phyloP scores from a whole-genome alignment of 1,140 invertebrate genomes.

The Argopecten irradians region DNA sequence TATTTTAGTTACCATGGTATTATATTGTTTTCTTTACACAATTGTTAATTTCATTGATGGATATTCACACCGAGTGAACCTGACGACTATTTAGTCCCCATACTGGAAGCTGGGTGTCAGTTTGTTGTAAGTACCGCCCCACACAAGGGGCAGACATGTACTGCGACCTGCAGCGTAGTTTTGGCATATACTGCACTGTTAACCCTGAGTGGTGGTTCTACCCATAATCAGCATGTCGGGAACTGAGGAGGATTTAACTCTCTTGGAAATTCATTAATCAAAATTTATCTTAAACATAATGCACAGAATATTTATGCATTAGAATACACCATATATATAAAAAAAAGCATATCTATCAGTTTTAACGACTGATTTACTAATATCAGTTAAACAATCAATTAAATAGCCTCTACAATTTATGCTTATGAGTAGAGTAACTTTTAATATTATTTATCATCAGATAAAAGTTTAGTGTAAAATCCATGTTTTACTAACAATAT shows the following conservation, averaged over 20 bases:
- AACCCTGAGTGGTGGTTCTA: slow-evolving; percentile 20
- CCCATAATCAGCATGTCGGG: background rate
- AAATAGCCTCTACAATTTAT: background rate
- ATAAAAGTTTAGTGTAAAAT: background rate
- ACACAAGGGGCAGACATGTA: background rate
- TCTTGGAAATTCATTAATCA: background rate
- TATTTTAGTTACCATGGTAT: background rate
- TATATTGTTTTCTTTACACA: slow-evolving; percentile 4
- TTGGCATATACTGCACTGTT: slow-evolving; percentile 21
- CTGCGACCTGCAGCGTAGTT: slow-evolving; percentile 19
- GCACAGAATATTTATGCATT: background rate
- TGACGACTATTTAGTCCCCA: background rate
- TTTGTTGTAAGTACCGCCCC: slow-evolving; percentile 19
- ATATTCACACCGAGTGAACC: background rate
- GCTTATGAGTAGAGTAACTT: background rate
- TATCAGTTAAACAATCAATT: background rate
- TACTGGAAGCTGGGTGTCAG: slow-evolving; percentile 12
- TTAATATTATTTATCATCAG: background rate
- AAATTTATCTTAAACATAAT: background rate
- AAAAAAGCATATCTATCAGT: too few species aligned
- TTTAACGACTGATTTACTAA: too few species aligned
- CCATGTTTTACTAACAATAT: background rate
- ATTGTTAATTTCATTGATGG: slow-evolving; percentile 23
- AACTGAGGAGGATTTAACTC: background rate
- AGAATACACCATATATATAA: background rate